Evolutionary conservation across 2,888 invertebrate species (phyloP).

Genomic region (Melitaea athalia): DNA sequence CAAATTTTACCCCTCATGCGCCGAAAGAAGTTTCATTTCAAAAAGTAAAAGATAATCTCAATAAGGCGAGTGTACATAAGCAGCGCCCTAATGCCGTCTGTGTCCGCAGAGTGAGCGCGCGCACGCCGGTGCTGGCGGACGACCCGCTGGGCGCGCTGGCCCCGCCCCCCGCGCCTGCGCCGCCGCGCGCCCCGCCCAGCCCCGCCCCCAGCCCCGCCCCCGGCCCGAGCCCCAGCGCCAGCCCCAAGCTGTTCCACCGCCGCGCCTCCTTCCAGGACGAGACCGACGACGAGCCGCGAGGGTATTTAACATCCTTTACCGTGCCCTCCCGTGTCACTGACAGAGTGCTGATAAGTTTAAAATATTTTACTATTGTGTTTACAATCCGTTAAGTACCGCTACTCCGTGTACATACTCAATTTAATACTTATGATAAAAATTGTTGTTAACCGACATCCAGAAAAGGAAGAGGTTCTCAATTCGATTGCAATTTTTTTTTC

Average conservation of each 20-base stretch:
- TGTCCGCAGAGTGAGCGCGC: conserved; percentile 83
- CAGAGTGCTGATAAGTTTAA: conserved; percentile 44
- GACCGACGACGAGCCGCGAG: conserved; percentile 60
- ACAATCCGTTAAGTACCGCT: too few relatives aligned
- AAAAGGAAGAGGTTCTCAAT: too few relatives aligned
- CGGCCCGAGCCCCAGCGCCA: conserved; percentile 78
- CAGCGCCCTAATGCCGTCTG: neutral
- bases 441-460: too few relatives aligned
- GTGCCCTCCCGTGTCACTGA: conserved; percentile 30
- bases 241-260: conserved; percentile 86
- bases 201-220: conserved; percentile 52
- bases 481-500: too few relatives aligned
- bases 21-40: too few relatives aligned
- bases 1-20: too few relatives aligned
- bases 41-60: too few relatives aligned
- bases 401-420: too few relatives aligned
- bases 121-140: conserved; percentile 94
- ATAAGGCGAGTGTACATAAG: too few relatives aligned
- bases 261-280: conserved; percentile 80
- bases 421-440: too few relatives aligned
- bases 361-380: too few relatives aligned
- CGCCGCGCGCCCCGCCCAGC: conserved; percentile 32
- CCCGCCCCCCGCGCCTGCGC: conserved; percentile 43
- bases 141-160: conserved; percentile 93
- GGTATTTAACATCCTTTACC: conserved; percentile 51